Conservation (phyloP, 2,888 invertebrate species). For the Anorthoa munda region DNA sequence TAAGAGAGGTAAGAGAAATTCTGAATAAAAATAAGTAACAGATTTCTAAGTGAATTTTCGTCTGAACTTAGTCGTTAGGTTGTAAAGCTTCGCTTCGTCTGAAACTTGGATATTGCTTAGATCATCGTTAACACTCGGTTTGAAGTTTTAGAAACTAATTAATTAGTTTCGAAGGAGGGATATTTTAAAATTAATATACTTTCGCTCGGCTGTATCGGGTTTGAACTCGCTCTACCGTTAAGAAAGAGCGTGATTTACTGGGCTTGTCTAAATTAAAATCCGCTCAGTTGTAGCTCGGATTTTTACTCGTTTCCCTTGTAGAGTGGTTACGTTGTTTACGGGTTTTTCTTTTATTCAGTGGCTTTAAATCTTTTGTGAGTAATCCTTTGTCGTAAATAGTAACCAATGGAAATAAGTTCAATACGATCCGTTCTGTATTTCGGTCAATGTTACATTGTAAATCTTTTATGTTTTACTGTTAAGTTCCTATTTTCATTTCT, state of each 20-base stretch:
- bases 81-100: conserved; percentile 65
- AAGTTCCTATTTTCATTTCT: not conserved
- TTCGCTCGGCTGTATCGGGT: conserved; percentile 68
- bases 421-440: conserved; percentile 21
- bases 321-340: conserved; percentile 38
- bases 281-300: conserved; percentile 42
- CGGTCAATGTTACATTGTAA: not conserved
- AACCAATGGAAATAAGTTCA: conserved; percentile 23
- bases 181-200: conserved; percentile 78
- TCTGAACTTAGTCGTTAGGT: conserved; percentile 63
- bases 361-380: conserved; percentile 41
- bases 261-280: conserved; percentile 62
- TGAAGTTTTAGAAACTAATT: conserved; percentile 80
- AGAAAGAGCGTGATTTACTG: conserved; percentile 65
- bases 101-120: conserved; percentile 80
- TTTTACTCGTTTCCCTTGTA: conserved; percentile 32
- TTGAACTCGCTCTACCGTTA: conserved; percentile 65
- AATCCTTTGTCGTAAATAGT: conserved; percentile 43
- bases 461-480: conserved; percentile 6
- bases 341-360: conserved; percentile 35
- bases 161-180: conserved; percentile 77
- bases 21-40: conserved; percentile 58
- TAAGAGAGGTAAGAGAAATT: conserved; percentile 50
- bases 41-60: conserved; percentile 66
- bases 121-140: conserved; percentile 80